phyloP scores from a whole-genome alignment of 2,797 vertebrate genomes.

The Acipenser oxyrinchus region DNA sequence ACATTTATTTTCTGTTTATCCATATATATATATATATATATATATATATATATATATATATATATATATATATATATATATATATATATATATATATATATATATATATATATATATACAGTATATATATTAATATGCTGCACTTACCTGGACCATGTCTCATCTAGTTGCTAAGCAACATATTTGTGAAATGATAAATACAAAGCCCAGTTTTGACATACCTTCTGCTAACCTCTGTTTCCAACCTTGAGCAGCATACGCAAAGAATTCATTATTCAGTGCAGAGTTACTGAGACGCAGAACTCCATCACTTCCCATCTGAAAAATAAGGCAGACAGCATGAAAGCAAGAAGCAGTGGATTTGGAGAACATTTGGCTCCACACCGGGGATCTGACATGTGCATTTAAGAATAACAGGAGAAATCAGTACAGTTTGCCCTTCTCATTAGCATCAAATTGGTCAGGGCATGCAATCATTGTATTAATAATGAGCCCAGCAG shows the following conservation, averaged over 20 bases:
- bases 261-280: slow-evolving; percentile 78
- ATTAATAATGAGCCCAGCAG: neutral
- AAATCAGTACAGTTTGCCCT: neutral
- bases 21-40: too few relatives aligned
- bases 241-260: slow-evolving; percentile 73
- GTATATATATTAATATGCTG: too few relatives aligned
- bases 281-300: slow-evolving; percentile 72
- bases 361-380: neutral
- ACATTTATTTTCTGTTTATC: too few relatives aligned
- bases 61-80: too few relatives aligned
- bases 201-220: slow-evolving; percentile 37
- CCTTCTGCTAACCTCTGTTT: slow-evolving; percentile 75
- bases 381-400: neutral
- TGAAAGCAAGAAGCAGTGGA: neutral
- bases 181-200: neutral
- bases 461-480: neutral
- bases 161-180: neutral
- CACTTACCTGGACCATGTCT: too few relatives aligned
- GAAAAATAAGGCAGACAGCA: slow-evolving; percentile 44
- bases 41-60: too few relatives aligned
- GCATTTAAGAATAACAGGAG: slow-evolving; percentile 1
- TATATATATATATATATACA: too few relatives aligned
- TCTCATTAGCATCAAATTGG: neutral
- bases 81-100: too few relatives aligned
- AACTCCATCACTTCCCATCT: slow-evolving; percentile 77